Conservation (phyloP, 2,888 invertebrate species). For the Venusia cambrica region DNA sequence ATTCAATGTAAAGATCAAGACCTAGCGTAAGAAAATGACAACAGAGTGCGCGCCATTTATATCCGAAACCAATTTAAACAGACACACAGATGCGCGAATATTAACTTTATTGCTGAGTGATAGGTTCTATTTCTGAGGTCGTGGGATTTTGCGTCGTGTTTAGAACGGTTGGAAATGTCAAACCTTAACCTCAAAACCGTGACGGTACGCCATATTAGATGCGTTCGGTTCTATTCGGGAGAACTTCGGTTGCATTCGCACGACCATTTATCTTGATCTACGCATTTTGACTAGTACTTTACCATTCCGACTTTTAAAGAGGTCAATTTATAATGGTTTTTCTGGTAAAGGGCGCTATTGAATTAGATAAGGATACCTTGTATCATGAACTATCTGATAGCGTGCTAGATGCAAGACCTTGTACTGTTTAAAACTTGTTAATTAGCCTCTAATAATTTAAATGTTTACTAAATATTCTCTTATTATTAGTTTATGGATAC, state of each 20-base stretch:
- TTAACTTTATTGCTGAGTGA: slow-evolving; percentile 38
- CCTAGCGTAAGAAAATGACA: slow-evolving; percentile 44
- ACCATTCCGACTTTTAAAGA: slow-evolving; percentile 10
- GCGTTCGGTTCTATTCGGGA: slow-evolving; percentile 60
- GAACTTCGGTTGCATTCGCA: slow-evolving; percentile 35
- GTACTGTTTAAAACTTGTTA: slow-evolving; percentile 36
- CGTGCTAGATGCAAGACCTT: slow-evolving; percentile 41
- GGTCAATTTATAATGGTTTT: slow-evolving; percentile 46
- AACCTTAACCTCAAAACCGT: slow-evolving; percentile 80
- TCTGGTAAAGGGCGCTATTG: slow-evolving; percentile 54
- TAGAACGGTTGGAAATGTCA: slow-evolving; percentile 72
- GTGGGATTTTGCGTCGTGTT: slow-evolving; percentile 39
- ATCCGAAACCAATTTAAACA: slow-evolving; percentile 37
- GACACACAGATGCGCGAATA: slow-evolving; percentile 34
- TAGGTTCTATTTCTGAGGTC: slow-evolving; percentile 33
- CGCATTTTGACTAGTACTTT: slow-evolving; percentile 21
- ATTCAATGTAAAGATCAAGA: slow-evolving; percentile 78
- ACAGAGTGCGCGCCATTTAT: slow-evolving; percentile 52
- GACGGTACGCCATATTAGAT: slow-evolving; percentile 68
- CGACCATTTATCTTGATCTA: slow-evolving; percentile 46
- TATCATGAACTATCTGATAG: slow-evolving; percentile 57
- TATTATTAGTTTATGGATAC: slow-evolving; percentile 14
- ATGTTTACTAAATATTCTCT: slow-evolving; percentile 13
- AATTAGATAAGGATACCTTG: slow-evolving; percentile 64
- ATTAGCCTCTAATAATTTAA: slow-evolving; percentile 22